Base-by-base conservation (phyloP, 2,888 invertebrate genomes). In the Apomyelois bistriatella region DNA sequence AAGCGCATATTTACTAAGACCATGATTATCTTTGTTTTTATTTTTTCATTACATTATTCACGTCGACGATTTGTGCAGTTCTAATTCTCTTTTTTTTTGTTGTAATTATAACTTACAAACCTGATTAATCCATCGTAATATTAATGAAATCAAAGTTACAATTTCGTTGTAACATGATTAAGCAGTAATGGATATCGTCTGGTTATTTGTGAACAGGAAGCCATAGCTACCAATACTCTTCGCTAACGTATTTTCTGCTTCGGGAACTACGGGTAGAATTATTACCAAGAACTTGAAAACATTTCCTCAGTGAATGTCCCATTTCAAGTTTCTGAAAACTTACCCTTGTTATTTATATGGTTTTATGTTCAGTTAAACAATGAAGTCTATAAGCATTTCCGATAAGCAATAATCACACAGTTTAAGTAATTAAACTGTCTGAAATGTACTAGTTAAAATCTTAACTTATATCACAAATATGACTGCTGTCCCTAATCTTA, bases 131-230 rank as follows among this genome's bases (percentile, higher is more conserved):
- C n/a, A n/a, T n/a, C n/a, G n/a, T n/a, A n/a, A n/a, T 22, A 22
- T 22, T 22, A 3, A 22, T 2, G 22, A 5, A 22, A 22, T 22
- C 5, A 22, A 22, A 22, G 22, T 22, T 22, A 22, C 22, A 2
- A 22, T 5, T 22, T 22, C 22, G 22, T 5, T 5, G 22, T 22
- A 22, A 22, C 22, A 22, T 22, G 77, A 78, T 77, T 68, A 68
- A 63, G 66, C 63, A 66, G 68, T 68, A 71, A 75, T 72, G 65
- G 68, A 80, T 74, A 70, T 65, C 59, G 54, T 55, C 59, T 58
- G 60, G 70, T 74, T 85, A 82, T 83, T 85, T 78, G 60, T 62
- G 69, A 75, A 64, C 77, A 80, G 82, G 77, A 85, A 82, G 75
- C 70, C 69, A 56, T 56, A 61, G 61, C 58, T 58, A 60, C 61